Evolutionary conservation across 2,888 invertebrate species (phyloP).

Genomic region (Sarcophaga caerulescens): DNA sequence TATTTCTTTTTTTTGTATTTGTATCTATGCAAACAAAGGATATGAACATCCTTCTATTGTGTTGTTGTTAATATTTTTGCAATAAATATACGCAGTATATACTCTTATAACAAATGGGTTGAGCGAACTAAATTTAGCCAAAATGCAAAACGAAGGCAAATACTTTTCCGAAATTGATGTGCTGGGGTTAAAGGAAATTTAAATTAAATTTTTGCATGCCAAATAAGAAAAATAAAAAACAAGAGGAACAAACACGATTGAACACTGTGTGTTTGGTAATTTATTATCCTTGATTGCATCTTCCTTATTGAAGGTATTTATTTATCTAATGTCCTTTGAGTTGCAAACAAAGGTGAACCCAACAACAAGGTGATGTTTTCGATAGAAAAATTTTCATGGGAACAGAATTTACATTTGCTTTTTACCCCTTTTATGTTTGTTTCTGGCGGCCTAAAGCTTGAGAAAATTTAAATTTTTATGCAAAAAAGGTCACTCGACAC

Average conservation of each 20-base stretch:
- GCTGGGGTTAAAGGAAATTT: conserved; percentile 70
- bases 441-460: conserved; percentile 74
- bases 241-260: conserved; percentile 39
- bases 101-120: conserved; percentile 40
- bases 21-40: conserved; percentile 43
- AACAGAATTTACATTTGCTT: conserved; percentile 73
- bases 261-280: conserved; percentile 67
- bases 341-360: conserved; percentile 42
- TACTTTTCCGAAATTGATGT: background rate
- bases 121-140: conserved; percentile 34
- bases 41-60: conserved; percentile 52
- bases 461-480: conserved; percentile 68
- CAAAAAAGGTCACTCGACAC: conserved; percentile 67
- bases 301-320: conserved; percentile 68
- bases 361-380: conserved; percentile 33
- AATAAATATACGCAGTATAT: background rate
- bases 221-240: conserved; percentile 47
- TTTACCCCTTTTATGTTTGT: conserved; percentile 71
- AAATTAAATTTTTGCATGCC: conserved; percentile 78
- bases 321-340: conserved; percentile 67
- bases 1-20: background rate
- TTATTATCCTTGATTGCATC: conserved; percentile 79
- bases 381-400: conserved; percentile 75
- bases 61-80: background rate
- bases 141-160: conserved; percentile 20